phyloP scores from a whole-genome alignment of 2,113 vertebrate species.

The Atrichornis clamosus region DNA sequence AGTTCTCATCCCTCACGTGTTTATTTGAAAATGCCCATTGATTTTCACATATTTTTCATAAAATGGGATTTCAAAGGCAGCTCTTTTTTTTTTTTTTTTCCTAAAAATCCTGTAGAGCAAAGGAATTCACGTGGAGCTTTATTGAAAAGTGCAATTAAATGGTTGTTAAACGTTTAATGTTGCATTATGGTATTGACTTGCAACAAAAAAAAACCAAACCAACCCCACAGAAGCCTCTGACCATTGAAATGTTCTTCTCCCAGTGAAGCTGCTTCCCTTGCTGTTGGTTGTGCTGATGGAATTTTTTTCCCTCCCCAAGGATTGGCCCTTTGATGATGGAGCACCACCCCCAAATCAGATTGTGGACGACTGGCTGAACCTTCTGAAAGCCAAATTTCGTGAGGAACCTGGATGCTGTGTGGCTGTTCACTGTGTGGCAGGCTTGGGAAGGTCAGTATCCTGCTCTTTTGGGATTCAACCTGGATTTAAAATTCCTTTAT shows the following conservation, averaged over 20 bases:
- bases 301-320: slow-evolving; percentile 64
- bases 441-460: slow-evolving; percentile 85
- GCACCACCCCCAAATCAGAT: slow-evolving; percentile 93
- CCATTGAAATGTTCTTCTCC: neutral
- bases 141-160: neutral
- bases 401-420: slow-evolving; percentile 94
- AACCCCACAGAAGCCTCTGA: no score
- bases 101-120: neutral
- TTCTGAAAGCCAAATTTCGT: slow-evolving; percentile 93
- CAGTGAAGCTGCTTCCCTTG: neutral
- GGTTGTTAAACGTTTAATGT: neutral
- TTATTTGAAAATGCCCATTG: slow-evolving; percentile 4
- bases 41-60: slow-evolving; percentile 21
- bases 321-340: slow-evolving; percentile 98
- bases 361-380: slow-evolving; percentile 96
- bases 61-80: neutral
- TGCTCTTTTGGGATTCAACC: no score
- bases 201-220: no score
- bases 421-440: slow-evolving; percentile 96
- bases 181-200: neutral
- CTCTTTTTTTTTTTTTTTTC: no score
- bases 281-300: neutral
- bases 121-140: neutral
- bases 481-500: neutral
- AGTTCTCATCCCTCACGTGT: neutral